Percentiles rank a stretch among this genome's conserved stretches.
Conservation (phyloP, 2,888 invertebrate genomes). For the Esperia sulphurella region DNA sequence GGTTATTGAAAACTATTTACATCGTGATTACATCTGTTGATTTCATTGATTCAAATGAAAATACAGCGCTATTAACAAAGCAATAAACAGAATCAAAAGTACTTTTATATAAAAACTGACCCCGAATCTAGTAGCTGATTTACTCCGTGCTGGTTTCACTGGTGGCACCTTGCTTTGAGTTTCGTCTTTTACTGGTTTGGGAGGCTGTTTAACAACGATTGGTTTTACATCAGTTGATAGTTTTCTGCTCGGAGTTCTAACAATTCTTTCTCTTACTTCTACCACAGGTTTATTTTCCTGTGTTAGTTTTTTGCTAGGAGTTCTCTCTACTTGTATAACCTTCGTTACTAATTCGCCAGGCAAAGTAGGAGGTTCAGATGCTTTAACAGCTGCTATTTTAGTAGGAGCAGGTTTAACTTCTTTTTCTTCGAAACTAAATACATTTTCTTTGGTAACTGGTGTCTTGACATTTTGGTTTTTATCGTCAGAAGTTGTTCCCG, state of each 20-base stretch:
- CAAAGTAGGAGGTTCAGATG: slow-evolving; percentile 1
- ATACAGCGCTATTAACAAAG: slow-evolving; percentile 67
- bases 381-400: slow-evolving; percentile 5
- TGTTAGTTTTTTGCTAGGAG: slow-evolving; percentile 59
- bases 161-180: slow-evolving; percentile 55
- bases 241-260: slow-evolving; percentile 68
- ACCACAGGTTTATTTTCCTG: slow-evolving; percentile 60
- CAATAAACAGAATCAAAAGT: slow-evolving; percentile 54
- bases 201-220: slow-evolving; percentile 37
- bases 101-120: slow-evolving; percentile 71
- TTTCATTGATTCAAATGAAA: slow-evolving; percentile 47
- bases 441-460: slow-evolving; percentile 45
- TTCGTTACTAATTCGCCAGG: slow-evolving; percentile 65
- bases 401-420: slow-evolving; percentile 32
- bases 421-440: slow-evolving; percentile 53
- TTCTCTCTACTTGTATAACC: slow-evolving; percentile 67
- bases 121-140: slow-evolving; percentile 72
- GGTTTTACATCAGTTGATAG: slow-evolving; percentile 47
- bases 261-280: slow-evolving; percentile 64
- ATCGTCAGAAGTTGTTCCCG: slow-evolving; percentile 21
- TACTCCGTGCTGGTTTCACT: slow-evolving; percentile 71
- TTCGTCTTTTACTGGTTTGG: slow-evolving; percentile 45
- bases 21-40: slow-evolving; percentile 28
- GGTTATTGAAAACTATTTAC: slow-evolving; percentile 40
- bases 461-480: slow-evolving; percentile 35